Conservation (phyloP, 2,888 invertebrate genomes). For the Eristalinus sepulchralis region DNA sequence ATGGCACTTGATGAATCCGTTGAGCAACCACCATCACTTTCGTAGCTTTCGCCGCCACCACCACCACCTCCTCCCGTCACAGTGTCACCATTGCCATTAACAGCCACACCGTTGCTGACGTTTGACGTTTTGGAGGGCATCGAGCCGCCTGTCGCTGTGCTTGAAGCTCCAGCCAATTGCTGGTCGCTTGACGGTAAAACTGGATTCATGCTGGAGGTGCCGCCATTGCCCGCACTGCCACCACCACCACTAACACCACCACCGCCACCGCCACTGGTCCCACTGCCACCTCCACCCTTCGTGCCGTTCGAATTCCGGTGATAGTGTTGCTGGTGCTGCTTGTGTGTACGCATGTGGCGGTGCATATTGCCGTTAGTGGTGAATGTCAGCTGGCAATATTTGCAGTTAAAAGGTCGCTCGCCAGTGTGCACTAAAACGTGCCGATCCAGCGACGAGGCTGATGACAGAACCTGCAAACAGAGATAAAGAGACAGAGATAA, state of each 20-base stretch:
- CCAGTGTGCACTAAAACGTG: slow-evolving; percentile 91
- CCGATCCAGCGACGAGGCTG: slow-evolving; percentile 89
- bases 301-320: slow-evolving; percentile 76
- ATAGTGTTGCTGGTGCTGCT: slow-evolving; percentile 80
- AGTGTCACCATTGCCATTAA: slow-evolving; percentile 74
- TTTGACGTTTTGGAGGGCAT: slow-evolving; percentile 58
- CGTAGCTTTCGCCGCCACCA: slow-evolving; percentile 82
- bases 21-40: slow-evolving; percentile 83
- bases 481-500: slow-evolving; percentile 16
- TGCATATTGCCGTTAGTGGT: slow-evolving; percentile 94
- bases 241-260: slow-evolving; percentile 34
- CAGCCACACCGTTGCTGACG: slow-evolving; percentile 71
- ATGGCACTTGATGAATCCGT: slow-evolving; percentile 81
- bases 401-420: slow-evolving; percentile 90
- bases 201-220: slow-evolving; percentile 38
- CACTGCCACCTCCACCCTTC: slow-evolving; percentile 62
- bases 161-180: slow-evolving; percentile 37
- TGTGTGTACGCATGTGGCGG: slow-evolving; percentile 89
- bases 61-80: slow-evolving; percentile 70
- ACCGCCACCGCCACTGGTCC: slow-evolving; percentile 57
- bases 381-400: slow-evolving; percentile 89
- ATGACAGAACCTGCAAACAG: slow-evolving; percentile 84
- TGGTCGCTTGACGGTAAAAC: slow-evolving; percentile 57
- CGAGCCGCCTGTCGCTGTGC: background rate
- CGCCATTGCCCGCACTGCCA: slow-evolving; percentile 69